These are phyloP conservation scores for Amorpha juglandis DNA, from an alignment of 2,888 invertebrate species.

Conservation along the genomic window DNA sequence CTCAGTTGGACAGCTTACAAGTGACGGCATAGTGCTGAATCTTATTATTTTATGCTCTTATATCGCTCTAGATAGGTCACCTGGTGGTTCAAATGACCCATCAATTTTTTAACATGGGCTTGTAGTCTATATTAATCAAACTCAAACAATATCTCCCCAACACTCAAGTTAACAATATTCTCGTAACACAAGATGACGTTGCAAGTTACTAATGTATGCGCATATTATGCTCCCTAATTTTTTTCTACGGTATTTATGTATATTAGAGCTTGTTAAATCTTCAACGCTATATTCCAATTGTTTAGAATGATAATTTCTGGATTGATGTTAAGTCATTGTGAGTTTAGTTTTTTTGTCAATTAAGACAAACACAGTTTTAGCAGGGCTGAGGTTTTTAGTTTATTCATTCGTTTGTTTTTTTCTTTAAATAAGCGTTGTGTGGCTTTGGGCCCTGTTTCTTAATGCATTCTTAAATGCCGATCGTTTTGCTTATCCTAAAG, in stretches of 20 bases:
- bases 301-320: constrained; percentile 28
- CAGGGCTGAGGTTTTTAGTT: background rate
- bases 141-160: background rate
- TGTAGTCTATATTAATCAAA: too few relatives aligned
- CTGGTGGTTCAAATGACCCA: too few relatives aligned
- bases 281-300: constrained; percentile 25
- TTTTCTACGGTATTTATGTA: constrained; percentile 36
- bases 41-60: too few relatives aligned
- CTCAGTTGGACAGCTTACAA: too few relatives aligned
- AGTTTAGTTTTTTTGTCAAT: constrained; percentile 31
- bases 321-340: constrained; percentile 26
- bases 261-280: constrained; percentile 37
- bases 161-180: background rate
- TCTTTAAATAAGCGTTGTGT: background rate
- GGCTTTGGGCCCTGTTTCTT: background rate
- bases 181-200: constrained; percentile 53
- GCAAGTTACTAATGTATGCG: constrained; percentile 65
- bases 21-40: too few relatives aligned
- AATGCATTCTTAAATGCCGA: background rate
- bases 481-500: background rate
- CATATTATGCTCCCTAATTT: constrained; percentile 54
- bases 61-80: too few relatives aligned
- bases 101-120: too few relatives aligned
- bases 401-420: constrained; percentile 11
- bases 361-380: constrained; percentile 23